phyloP scores from a whole-genome alignment of 2,797 vertebrate species.

The Phataginus tricuspis region DNA sequence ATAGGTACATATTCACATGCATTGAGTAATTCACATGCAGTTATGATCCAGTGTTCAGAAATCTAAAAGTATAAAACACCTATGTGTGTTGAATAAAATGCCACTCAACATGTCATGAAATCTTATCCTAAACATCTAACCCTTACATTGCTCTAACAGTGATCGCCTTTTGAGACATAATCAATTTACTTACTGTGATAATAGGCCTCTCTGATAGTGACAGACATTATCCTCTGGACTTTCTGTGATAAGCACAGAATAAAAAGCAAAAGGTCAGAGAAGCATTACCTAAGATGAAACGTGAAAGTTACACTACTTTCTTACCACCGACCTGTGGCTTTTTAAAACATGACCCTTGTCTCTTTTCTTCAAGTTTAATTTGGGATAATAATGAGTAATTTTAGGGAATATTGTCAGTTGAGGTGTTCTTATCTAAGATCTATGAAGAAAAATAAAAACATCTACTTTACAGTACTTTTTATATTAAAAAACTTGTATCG shows the following conservation, averaged over 20 bases:
- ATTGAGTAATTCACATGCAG: conserved; percentile 9
- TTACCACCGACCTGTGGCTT: not conserved
- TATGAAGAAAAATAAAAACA: conserved; percentile 23
- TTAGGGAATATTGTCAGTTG: not conserved
- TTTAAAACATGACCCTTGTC: not conserved
- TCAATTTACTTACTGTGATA: not conserved
- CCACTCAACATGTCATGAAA: not conserved
- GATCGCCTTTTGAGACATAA: not conserved
- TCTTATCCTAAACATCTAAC: not conserved
- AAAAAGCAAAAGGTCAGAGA: not conserved
- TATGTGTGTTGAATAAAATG: not conserved
- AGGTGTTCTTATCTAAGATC: not conserved
- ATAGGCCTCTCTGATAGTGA: not conserved
- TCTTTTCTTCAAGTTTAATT: not conserved
- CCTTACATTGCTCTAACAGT: not conserved
- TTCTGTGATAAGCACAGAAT: conserved; percentile 28
- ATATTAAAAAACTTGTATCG: conserved; percentile 10
- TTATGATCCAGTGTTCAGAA: conserved; percentile 18
- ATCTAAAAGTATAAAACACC: conserved; percentile 4
- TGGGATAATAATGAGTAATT: not conserved
- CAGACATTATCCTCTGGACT: not conserved
- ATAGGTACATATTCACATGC: not conserved
- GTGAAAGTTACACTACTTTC: not conserved
- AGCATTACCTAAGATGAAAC: not conserved
- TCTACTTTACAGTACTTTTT: not conserved